A percentile compares a stretch with the other conserved stretches of the same genome.
Conservation (phyloP, 2,888 invertebrate species). For the Melanargia galathea region DNA sequence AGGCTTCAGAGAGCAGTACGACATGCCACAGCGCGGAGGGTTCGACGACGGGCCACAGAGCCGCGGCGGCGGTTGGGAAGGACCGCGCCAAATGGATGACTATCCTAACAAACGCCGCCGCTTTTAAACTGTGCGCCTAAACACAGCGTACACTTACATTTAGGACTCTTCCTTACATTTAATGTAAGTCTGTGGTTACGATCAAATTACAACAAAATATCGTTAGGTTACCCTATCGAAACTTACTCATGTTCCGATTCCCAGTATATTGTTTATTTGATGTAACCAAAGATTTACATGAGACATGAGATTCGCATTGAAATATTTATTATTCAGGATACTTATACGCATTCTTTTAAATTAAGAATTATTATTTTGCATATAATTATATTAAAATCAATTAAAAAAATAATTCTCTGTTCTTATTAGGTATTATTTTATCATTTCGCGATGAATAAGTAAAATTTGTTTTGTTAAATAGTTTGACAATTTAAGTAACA, state of each 20-base stretch:
- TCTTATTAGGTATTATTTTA: no score
- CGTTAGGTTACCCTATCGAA: neutral
- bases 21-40: conserved; percentile 73
- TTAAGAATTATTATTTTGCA: no score
- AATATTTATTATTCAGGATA: neutral
- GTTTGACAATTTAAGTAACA: neutral
- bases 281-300: conserved; percentile 29
- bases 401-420: neutral
- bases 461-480: neutral
- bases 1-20: conserved; percentile 81
- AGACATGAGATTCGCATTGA: neutral
- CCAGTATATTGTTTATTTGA: conserved; percentile 28
- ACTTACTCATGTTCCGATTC: neutral
- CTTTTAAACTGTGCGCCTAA: conserved; percentile 65
- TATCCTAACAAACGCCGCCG: conserved; percentile 86
- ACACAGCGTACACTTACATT: neutral
- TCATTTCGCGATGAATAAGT: neutral
- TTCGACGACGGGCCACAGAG: conserved; percentile 78
- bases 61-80: conserved; percentile 81
- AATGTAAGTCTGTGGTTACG: conserved; percentile 33
- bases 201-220: conserved; percentile 20
- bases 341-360: no score
- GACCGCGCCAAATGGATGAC: conserved; percentile 82
- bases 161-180: neutral
- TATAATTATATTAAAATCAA: neutral